Evolutionary conservation across 2,888 invertebrate genomes (phyloP), one percentile per base, ranked within the genome.

Genomic region (Busseola fusca): DNA sequence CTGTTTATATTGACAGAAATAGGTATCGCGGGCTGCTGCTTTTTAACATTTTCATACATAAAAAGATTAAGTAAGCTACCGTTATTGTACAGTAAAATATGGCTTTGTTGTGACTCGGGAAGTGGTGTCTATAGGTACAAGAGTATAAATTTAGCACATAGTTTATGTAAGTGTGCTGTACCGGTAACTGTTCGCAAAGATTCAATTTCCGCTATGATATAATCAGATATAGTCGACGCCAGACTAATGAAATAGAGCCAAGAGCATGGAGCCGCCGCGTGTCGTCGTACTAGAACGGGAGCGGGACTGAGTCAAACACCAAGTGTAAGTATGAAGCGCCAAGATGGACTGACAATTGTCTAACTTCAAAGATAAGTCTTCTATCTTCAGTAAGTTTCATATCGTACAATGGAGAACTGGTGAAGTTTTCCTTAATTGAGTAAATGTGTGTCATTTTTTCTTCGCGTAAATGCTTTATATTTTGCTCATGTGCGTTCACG

Each of bases 151-250:
- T 69, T 67, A 50, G 52, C 57, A 54, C 73, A 65, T 63, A 37
- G 42, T 63, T 64, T 74, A 74, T 52, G n/a, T 63, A 67, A 69
- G 57, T 57, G 30, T 69, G 64, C 70, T 62, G 30, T 73, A 69
- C 56, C 52, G 68, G 62, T 79, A 66, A 72, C 71, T 72, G 58
- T 73, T 74, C 48, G 45, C 62, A 62, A 76, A 27, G 70, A 77
- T 81, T 81, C 62, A 83, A 84, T 83, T 84, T 70, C 79, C 82
- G 66, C 56, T 40, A 50, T 72, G 76, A 83, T 83, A 78, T 74
- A 72, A 79, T 75, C 77, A 75, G 74, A 74, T 72, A 27, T 58
- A 78, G 72, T 74, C 74, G 54, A 72, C 66, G 75, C 59, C 56
- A 59, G 63, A 52, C 62, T 82, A 78, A 81, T 81, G 78, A 83